phyloP scores from a whole-genome alignment of 1,140 invertebrate genomes.

The Drosophila persimilis region DNA sequence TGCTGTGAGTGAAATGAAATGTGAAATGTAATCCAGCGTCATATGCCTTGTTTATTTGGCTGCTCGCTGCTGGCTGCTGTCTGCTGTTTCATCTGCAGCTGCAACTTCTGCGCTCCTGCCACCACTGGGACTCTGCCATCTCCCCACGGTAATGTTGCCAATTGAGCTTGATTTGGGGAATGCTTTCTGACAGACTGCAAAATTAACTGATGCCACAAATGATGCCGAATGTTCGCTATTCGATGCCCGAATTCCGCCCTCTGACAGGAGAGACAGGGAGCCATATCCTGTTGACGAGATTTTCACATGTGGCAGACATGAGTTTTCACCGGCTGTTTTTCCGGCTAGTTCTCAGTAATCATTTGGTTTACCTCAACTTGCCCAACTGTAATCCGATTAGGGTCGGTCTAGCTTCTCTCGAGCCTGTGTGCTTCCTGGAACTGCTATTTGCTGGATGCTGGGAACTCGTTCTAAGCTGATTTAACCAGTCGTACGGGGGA shows the following conservation, averaged over 20 bases:
- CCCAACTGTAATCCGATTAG: conserved; percentile 45
- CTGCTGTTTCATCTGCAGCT: not conserved
- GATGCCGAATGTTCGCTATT: conserved; percentile 25
- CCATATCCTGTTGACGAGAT: conserved; percentile 5
- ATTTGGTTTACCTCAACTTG: conserved; percentile 47
- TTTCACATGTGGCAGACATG: conserved; percentile 15
- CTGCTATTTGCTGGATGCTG: not conserved
- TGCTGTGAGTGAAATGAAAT: conserved; percentile 62
- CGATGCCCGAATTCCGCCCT: not conserved
- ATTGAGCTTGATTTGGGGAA: conserved; percentile 79
- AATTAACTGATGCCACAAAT: conserved; percentile 72
- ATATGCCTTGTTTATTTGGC: conserved; percentile 78
- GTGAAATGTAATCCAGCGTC: conserved; percentile 76
- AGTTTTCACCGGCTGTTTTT: conserved; percentile 21
- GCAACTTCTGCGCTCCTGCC: not conserved
- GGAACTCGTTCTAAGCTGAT: conserved; percentile 26
- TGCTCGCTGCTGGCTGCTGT: conserved; percentile 25
- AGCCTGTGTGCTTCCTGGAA: no score
- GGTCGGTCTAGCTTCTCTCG: conserved; percentile 15
- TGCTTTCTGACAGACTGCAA: conserved; percentile 80
- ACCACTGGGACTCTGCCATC: not conserved
- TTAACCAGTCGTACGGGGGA: conserved; percentile 22
- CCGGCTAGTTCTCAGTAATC: conserved; percentile 33
- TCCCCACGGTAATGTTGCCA: conserved; percentile 35
- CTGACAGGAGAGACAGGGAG: not conserved